These are phyloP conservation scores for Phataginus tricuspis DNA, from an alignment of 2,797 vertebrate genomes.

Conservation along the genomic window DNA sequence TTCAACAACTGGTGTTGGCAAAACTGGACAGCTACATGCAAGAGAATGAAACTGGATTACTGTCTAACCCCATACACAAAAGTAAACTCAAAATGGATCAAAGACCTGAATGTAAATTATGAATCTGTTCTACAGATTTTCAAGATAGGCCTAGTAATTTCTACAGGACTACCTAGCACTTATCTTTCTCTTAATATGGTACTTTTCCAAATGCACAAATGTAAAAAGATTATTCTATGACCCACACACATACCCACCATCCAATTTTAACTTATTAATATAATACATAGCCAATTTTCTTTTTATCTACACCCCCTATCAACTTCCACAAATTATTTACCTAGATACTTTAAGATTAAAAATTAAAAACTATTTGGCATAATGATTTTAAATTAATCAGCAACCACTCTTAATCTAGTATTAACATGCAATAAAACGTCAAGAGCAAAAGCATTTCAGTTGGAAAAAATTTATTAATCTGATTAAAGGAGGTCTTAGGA, in stretches of 20 bases:
- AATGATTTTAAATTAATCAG: not conserved
- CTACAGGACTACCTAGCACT: not conserved
- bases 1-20: too few relatives aligned
- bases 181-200: not conserved
- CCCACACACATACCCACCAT: not conserved
- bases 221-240: not conserved
- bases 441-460: not conserved
- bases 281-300: not conserved
- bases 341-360: not conserved
- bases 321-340: not conserved
- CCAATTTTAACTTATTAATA: not conserved
- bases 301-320: not conserved
- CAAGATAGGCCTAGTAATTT: not conserved
- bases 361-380: not conserved
- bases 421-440: not conserved
- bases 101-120: too few relatives aligned
- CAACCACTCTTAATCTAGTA: not conserved
- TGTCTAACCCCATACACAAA: not conserved
- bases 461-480: constrained; percentile 2
- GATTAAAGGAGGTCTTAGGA: not conserved
- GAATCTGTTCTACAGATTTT: not conserved
- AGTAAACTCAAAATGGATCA: too few relatives aligned
- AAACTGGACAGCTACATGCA: too few relatives aligned
- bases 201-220: not conserved
- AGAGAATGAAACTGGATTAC: too few relatives aligned